Evolutionary conservation across 2,797 vertebrate species (phyloP).

Genomic region (Myotis vivesi): DNA sequence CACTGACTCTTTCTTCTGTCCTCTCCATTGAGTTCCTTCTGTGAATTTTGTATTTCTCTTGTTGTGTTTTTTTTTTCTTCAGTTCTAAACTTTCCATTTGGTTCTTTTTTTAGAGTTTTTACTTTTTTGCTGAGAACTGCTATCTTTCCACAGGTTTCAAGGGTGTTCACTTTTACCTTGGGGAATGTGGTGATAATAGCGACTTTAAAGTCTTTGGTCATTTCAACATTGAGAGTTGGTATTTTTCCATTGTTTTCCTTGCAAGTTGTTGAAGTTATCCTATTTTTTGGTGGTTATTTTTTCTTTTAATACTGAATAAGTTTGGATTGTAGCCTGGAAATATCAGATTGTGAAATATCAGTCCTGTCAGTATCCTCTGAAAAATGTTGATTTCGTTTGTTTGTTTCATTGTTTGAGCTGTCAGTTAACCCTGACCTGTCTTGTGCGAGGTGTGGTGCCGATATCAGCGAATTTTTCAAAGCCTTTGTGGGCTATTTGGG

Average conservation of each 20-base stretch:
- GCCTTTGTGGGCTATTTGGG: background rate
- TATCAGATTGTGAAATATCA: background rate
- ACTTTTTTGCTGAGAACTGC: background rate
- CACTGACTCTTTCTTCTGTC: background rate
- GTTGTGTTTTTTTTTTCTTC: background rate
- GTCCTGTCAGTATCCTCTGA: background rate
- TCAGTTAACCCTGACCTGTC: background rate
- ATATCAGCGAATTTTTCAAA: background rate
- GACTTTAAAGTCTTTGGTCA: background rate
- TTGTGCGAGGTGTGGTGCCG: background rate
- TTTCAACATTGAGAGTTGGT: background rate
- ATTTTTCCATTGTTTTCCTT: background rate
- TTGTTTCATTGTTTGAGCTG: background rate
- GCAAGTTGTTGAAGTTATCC: background rate
- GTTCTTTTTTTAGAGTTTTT: background rate
- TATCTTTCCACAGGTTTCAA: background rate
- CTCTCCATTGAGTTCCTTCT: background rate
- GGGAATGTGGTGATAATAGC: background rate
- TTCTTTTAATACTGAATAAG: background rate
- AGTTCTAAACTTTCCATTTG: background rate
- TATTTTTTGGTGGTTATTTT: background rate
- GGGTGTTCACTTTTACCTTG: background rate
- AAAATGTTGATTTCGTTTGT: background rate
- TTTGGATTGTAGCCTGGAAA: slow-evolving; percentile 24
- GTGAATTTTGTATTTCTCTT: background rate